Conservation (phyloP, 2,113 vertebrate species). For the Ciconia stormi region DNA sequence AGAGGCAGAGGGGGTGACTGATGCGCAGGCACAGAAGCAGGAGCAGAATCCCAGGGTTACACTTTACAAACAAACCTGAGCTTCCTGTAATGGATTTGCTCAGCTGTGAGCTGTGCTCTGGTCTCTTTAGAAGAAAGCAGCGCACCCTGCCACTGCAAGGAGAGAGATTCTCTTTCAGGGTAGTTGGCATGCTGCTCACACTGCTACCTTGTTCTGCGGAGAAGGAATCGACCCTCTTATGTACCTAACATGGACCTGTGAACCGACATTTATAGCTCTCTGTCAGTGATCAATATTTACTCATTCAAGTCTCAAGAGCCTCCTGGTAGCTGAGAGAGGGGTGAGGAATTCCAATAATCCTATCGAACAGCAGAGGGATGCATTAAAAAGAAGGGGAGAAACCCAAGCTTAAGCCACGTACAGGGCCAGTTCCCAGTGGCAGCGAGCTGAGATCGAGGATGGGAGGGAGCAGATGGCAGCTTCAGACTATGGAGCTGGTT, state of each 20-base stretch:
- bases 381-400: neutral
- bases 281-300: neutral
- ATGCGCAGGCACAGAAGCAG: neutral
- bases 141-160: neutral
- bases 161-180: neutral
- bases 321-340: neutral
- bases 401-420: accelerated
- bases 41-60: neutral
- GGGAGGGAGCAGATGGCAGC: neutral
- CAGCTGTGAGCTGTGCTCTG: neutral
- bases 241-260: neutral
- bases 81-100: neutral
- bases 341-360: slow-evolving; percentile 59
- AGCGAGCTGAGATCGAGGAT: accelerated
- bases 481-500: neutral
- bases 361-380: neutral
- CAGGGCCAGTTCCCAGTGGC: accelerated
- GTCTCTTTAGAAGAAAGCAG: neutral
- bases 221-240: neutral
- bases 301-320: neutral
- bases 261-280: neutral
- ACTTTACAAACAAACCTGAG: neutral
- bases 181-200: neutral
- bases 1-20: neutral
- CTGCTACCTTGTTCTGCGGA: neutral